phyloP scores from a whole-genome alignment of 2,888 invertebrate genomes.

The Caenorhabditis sp. region DNA sequence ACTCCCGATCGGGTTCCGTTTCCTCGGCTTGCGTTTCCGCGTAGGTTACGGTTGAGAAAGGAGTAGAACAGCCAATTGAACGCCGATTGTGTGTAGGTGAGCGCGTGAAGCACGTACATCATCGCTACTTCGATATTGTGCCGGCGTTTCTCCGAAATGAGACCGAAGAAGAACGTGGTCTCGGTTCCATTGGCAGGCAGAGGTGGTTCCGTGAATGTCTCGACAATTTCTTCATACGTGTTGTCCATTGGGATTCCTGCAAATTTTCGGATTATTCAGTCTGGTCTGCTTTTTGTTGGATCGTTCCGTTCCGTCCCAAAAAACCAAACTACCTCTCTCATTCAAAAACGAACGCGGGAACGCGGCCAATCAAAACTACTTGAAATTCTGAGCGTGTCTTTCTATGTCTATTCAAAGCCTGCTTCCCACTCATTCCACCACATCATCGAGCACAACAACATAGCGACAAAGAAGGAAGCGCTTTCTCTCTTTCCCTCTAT shows the following conservation, averaged over 20 bases:
- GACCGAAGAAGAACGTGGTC: constrained; percentile 41
- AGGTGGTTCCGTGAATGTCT: constrained; percentile 5
- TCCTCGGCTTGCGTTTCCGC: constrained; percentile 62
- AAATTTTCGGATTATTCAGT: background rate
- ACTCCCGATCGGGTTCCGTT: constrained; percentile 68
- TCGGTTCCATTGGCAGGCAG: constrained; percentile 2
- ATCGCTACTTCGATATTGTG: constrained; percentile 50
- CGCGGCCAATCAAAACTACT: constrained; percentile 38
- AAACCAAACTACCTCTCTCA: no score
- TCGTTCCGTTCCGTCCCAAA: no score
- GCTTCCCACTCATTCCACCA: background rate
- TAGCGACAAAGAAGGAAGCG: background rate
- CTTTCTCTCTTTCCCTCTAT: no score
- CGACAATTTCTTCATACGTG: constrained; percentile 19
- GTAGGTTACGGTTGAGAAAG: constrained; percentile 77
- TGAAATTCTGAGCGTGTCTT: constrained; percentile 22
- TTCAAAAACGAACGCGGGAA: no score
- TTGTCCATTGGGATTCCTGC: constrained; percentile 10
- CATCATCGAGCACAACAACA: constrained; percentile 9
- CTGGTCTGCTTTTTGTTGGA: background rate
- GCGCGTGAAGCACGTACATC: constrained; percentile 79
- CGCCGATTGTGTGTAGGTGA: constrained; percentile 80
- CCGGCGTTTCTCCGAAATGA: constrained; percentile 24
- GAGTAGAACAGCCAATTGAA: constrained; percentile 83
- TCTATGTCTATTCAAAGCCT: background rate